Percentiles rank a stretch among this genome's conserved stretches.
Evolutionary conservation across 2,113 vertebrate genomes (phyloP).

Genomic region (Callocephalon fimbriatum): DNA sequence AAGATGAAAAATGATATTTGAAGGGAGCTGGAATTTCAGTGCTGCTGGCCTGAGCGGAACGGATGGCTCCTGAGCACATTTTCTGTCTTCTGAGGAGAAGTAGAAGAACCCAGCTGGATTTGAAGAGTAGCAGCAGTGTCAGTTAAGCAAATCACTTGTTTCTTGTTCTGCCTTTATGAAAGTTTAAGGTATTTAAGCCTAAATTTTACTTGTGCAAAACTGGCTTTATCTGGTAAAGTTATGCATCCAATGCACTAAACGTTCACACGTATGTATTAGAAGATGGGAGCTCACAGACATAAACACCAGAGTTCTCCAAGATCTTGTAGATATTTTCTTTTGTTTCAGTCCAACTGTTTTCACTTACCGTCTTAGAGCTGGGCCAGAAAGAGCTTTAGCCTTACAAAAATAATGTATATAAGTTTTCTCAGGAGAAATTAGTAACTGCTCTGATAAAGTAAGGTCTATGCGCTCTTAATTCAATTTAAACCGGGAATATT

Average conservation of each 20-base stretch:
- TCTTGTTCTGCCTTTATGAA: not conserved
- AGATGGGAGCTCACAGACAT: not conserved
- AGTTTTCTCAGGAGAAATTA: conserved; percentile 18
- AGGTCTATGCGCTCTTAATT: not conserved
- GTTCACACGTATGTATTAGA: not conserved
- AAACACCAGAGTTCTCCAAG: not conserved
- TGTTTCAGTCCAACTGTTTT: conserved; percentile 15
- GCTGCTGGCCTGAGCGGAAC: not conserved
- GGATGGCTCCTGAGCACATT: not conserved
- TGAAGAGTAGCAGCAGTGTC: not conserved
- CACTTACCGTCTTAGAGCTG: not conserved
- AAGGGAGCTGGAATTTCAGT: not conserved
- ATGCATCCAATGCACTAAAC: not conserved
- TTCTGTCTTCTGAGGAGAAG: not conserved
- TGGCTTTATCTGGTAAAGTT: not conserved
- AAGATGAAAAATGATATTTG: conserved; percentile 33
- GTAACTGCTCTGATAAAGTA: not conserved
- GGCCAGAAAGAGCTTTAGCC: not conserved
- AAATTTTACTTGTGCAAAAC: not conserved
- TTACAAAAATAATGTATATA: not conserved
- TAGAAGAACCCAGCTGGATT: not conserved
- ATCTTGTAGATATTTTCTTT: not conserved
- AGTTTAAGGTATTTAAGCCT: not conserved
- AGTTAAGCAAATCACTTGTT: not conserved
- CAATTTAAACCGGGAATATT: conserved; percentile 20